phyloP scores from a whole-genome alignment of 1,140 invertebrate species.

The Euglossa dilemma region DNA sequence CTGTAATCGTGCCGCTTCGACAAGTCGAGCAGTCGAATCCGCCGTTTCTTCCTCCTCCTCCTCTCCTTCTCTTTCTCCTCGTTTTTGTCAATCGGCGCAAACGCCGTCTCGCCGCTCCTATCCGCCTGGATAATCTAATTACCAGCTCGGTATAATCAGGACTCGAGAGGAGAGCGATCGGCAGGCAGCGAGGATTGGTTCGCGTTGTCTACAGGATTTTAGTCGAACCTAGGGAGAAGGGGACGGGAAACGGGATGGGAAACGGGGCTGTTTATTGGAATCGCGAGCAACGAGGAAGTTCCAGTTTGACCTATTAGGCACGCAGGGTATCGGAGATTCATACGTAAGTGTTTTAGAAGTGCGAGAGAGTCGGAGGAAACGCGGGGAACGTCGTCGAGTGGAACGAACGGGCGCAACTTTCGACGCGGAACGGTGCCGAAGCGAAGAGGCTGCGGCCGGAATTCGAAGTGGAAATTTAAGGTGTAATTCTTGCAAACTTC shows the following conservation, averaged over 20 bases:
- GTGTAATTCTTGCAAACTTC: background rate
- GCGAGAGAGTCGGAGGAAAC: background rate
- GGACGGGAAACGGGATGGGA: no score
- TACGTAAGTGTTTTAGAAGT: background rate
- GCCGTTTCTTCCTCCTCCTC: background rate
- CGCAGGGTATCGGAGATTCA: background rate
- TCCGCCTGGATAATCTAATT: slow-evolving; percentile 29
- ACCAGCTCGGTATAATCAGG: background rate
- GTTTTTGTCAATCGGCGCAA: slow-evolving; percentile 42
- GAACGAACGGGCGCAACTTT: background rate
- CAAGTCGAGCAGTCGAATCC: slow-evolving; percentile 25
- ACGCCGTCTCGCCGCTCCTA: background rate
- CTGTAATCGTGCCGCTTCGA: slow-evolving; percentile 49
- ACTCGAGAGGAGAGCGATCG: no score
- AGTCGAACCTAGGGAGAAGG: background rate
- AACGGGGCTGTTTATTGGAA: slow-evolving; percentile 17
- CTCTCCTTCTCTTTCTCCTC: background rate
- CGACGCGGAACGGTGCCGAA: background rate
- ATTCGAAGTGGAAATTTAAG: background rate
- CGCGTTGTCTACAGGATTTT: no score
- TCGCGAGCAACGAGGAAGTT: background rate
- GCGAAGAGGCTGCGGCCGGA: background rate
- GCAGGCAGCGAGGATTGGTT: no score
- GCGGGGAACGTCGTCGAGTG: background rate
- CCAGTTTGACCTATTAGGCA: slow-evolving; percentile 1